Base-by-base conservation (phyloP, 2,797 vertebrate genomes). In the Acanthurus tractus region DNA sequence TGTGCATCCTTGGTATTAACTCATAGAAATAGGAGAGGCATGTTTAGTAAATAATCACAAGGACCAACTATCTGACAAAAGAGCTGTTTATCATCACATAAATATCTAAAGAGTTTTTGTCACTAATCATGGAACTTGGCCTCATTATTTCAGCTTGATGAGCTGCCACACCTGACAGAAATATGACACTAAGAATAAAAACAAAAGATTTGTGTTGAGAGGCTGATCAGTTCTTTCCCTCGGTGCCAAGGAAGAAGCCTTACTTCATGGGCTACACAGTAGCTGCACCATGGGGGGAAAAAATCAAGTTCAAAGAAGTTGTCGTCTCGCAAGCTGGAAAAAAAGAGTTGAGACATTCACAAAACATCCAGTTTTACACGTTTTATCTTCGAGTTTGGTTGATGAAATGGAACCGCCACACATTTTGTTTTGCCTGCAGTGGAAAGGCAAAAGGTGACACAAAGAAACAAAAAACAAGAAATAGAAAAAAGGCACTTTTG, bases 91-190 rank as follows among this genome's bases (percentile, higher is more conserved):
- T 87, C 62, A 38, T 74, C 80, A 81, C 84, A 88, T 90, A 75
- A 89, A 93, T 90, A 89, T 88, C 77, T 83, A 78, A 90, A 86
- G 78, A 85, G 40, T 25, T 79, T 80, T 64, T 87, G 81, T 83
- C 79, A 83, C 84, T 85, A 88, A 90, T 90, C 82, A 82, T 70
- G 62, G 54, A 90, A 86, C 58, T 29, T 92, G 94, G 93, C 93
- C 93, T 95, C 93, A 94, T 95, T 94, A 95, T 86, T 92, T 95
- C 91, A 89, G 79, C 92, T 91, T 93, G 89, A 95, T 92, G 89
- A 89, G 88, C 90, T 92, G 90, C 89, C 79, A 91, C 90, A 94
- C 91, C 93, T 95, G 93, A 94, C 93, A 93, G 88, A 84, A 89
- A 92, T 86, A 88, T 89, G 92, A 88, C 88, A 89, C 1, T 75